Conservation (phyloP, 2,888 invertebrate species). For the Platycnemis pennipes region DNA sequence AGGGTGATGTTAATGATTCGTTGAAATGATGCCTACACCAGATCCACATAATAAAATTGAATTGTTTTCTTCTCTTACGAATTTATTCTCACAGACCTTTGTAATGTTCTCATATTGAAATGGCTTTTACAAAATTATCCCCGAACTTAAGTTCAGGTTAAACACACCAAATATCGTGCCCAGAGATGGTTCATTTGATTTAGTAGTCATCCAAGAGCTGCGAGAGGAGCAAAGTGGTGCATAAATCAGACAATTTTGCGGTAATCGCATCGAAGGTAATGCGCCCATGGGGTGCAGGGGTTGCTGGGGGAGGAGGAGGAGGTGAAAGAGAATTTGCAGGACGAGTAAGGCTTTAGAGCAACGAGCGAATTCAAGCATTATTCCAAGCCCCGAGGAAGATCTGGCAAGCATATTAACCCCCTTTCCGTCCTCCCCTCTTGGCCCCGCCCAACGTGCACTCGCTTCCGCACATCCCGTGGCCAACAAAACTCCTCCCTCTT, state of each 20-base stretch:
- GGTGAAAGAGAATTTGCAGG: background rate
- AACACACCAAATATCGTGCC: constrained; percentile 3
- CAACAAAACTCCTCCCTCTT: background rate
- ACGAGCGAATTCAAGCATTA: background rate
- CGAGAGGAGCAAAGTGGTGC: background rate
- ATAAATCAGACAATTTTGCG: constrained; percentile 24
- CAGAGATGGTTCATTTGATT: constrained; percentile 1
- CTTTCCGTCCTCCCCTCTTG: background rate
- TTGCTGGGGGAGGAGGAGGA: background rate
- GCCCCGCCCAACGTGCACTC: background rate
- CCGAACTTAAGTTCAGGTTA: background rate
- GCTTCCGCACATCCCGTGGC: background rate
- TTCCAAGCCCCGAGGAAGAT: background rate
- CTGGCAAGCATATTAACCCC: constrained; percentile 7
- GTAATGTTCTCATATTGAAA: background rate
- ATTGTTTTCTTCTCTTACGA: no score
- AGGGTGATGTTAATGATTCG: no score
- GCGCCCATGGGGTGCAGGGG: background rate
- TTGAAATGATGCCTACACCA: no score
- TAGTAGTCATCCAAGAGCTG: background rate
- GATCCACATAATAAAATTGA: no score
- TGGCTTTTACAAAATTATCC: background rate
- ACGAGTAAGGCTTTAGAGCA: constrained; percentile 3
- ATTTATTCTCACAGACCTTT: background rate
- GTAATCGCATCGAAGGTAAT: background rate